These are phyloP conservation scores for Morpho achilles DNA, from an alignment of 2,888 invertebrate species.

Conservation along the genomic window DNA sequence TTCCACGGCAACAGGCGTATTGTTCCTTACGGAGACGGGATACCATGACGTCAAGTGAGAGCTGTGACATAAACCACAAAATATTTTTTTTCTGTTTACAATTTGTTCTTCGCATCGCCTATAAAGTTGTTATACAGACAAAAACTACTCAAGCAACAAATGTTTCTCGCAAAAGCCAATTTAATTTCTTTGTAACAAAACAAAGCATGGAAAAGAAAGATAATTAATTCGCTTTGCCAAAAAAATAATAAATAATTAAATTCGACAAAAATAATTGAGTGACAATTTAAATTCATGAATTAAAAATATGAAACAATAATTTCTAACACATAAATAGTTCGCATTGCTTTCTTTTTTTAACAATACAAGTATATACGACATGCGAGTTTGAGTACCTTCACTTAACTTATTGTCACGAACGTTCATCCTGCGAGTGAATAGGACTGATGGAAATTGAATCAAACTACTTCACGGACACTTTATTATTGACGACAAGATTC, in stretches of 20 bases:
- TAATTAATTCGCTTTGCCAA: too few relatives aligned
- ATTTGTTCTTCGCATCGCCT: slow-evolving; percentile 12
- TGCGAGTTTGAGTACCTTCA: neutral
- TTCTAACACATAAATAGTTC: too few relatives aligned
- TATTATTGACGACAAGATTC: neutral
- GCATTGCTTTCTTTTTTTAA: neutral
- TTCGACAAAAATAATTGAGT: neutral
- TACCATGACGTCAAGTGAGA: slow-evolving; percentile 31
- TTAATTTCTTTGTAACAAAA: too few relatives aligned
- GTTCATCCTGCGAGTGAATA: neutral
- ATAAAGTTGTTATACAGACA: neutral
- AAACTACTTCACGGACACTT: neutral
- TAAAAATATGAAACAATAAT: neutral
- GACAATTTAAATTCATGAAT: neutral
- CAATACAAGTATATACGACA: too few relatives aligned
- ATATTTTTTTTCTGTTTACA: neutral
- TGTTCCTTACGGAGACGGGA: slow-evolving; percentile 48
- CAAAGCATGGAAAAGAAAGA: too few relatives aligned
- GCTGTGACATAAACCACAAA: slow-evolving; percentile 50
- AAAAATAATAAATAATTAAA: neutral
- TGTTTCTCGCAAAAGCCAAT: too few relatives aligned
- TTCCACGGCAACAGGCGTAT: slow-evolving; percentile 46
- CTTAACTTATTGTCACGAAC: neutral
- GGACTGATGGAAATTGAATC: neutral
- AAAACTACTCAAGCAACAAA: too few relatives aligned